These are phyloP conservation scores for Achroia grisella DNA, from an alignment of 1,140 invertebrate species.

Conservation along the genomic window DNA sequence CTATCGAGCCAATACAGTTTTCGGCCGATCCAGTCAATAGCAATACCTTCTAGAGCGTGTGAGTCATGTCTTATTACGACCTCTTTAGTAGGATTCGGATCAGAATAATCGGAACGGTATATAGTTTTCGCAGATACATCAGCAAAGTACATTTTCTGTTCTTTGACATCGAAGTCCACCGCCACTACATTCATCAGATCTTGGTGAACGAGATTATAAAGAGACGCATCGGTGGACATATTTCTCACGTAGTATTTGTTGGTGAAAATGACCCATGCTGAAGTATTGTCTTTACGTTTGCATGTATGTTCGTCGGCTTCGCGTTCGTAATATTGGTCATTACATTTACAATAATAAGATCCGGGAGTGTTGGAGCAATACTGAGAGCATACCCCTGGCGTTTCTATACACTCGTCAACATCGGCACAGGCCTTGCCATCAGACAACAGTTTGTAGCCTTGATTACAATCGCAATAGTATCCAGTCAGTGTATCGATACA, in stretches of 20 bases:
- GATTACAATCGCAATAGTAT: slow-evolving; percentile 96
- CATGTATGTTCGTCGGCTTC: slow-evolving; percentile 91
- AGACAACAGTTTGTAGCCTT: slow-evolving; percentile 89
- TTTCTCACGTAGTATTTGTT: slow-evolving; percentile 99
- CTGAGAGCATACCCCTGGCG: slow-evolving; percentile 94
- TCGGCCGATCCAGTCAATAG: slow-evolving; percentile 96
- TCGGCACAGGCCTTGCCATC: slow-evolving; percentile 94
- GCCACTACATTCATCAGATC: slow-evolving; percentile 98
- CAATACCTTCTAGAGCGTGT: slow-evolving; percentile 95
- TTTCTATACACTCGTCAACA: slow-evolving; percentile 95
- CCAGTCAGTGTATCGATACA: slow-evolving; percentile 95
- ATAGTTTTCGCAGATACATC: slow-evolving; percentile 97
- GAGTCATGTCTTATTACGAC: slow-evolving; percentile 94
- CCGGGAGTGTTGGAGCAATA: slow-evolving; percentile 96
- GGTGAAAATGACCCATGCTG: slow-evolving; percentile 96
- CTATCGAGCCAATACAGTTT: slow-evolving; percentile 99
- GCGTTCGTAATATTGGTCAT: slow-evolving; percentile 93
- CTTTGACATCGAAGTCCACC: slow-evolving; percentile 91
- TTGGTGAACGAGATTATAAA: slow-evolving; percentile 93
- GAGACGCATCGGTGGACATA: slow-evolving; percentile 90
- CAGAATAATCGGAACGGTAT: slow-evolving; percentile 79
- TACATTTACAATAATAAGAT: slow-evolving; percentile 96
- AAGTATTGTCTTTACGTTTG: slow-evolving; percentile 87
- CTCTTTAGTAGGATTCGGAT: slow-evolving; percentile 77
- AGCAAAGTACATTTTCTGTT: slow-evolving; percentile 93